phyloP scores from a whole-genome alignment of 2,888 invertebrate genomes.

The Mesochorus sp. region DNA sequence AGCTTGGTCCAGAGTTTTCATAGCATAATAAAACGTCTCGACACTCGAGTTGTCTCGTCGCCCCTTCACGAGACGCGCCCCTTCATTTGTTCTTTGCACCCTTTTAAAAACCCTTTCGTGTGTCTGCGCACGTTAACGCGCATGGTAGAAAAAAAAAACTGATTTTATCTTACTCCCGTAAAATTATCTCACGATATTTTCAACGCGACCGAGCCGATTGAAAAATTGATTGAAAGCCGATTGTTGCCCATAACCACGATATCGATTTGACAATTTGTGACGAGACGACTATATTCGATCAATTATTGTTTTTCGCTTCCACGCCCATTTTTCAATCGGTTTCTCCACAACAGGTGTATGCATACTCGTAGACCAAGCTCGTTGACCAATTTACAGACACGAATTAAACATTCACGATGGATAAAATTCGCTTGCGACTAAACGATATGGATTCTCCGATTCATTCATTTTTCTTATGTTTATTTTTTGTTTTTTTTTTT shows the following conservation, averaged over 20 bases:
- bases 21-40: conserved; percentile 35
- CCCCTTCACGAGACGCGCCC: conserved; percentile 10
- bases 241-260: conserved; percentile 33
- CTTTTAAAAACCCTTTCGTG: neutral
- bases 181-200: neutral
- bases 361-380: conserved; percentile 56
- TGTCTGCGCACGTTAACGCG: neutral
- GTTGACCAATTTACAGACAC: conserved; percentile 60
- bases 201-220: conserved; percentile 5
- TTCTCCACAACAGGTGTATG: neutral
- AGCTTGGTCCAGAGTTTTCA: conserved; percentile 69
- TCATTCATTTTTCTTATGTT: too few species aligned
- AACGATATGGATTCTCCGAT: conserved; percentile 49
- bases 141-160: neutral
- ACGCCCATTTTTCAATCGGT: conserved; percentile 19
- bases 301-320: conserved; percentile 4
- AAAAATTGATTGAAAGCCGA: conserved; percentile 25
- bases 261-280: conserved; percentile 28
- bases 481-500: conserved; percentile 19
- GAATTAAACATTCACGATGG: conserved; percentile 56
- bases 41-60: conserved; percentile 58
- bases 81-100: neutral
- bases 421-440: conserved; percentile 36
- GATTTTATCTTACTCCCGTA: neutral
- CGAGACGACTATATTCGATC: conserved; percentile 13